phyloP scores from a whole-genome alignment of 2,888 invertebrate genomes.

The Mechanitis mazaeus region DNA sequence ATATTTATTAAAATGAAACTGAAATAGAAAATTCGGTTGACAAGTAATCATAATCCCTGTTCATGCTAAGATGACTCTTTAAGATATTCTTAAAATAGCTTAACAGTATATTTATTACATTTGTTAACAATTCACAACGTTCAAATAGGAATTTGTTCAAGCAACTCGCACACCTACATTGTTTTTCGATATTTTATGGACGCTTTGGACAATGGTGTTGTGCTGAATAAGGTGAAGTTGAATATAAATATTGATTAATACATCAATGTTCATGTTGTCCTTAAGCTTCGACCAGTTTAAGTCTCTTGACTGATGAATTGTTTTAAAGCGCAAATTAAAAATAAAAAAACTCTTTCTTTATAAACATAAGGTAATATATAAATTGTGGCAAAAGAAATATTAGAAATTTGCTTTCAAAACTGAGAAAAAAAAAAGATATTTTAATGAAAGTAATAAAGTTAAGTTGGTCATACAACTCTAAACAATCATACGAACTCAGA shows the following conservation, averaged over 20 bases:
- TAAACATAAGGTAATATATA: too few relatives aligned
- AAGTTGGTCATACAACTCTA: too few relatives aligned
- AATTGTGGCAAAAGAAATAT: too few relatives aligned
- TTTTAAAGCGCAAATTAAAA: too few relatives aligned
- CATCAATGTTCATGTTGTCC: constrained; percentile 30
- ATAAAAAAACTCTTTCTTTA: too few relatives aligned
- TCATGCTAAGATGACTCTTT: not conserved
- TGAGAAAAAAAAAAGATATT: too few relatives aligned
- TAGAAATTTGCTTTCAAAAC: too few relatives aligned
- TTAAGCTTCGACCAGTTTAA: constrained; percentile 17
- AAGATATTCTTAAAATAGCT: not conserved
- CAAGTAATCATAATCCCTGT: too few relatives aligned
- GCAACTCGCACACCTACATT: constrained; percentile 33
- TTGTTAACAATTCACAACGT: constrained; percentile 33
- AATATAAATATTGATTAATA: constrained; percentile 34
- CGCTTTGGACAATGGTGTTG: constrained; percentile 36
- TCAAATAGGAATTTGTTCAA: constrained; percentile 36
- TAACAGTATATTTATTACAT: constrained; percentile 4
- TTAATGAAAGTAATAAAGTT: too few relatives aligned
- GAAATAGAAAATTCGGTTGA: too few relatives aligned
- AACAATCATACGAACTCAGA: too few relatives aligned
- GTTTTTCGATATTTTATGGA: constrained; percentile 37
- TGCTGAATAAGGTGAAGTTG: constrained; percentile 36
- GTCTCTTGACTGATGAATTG: not conserved
- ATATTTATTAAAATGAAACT: too few relatives aligned